A percentile compares a stretch with the other conserved stretches of the same genome.
Conservation (phyloP, 2,797 vertebrate species). For the Ficedula albicollis region DNA sequence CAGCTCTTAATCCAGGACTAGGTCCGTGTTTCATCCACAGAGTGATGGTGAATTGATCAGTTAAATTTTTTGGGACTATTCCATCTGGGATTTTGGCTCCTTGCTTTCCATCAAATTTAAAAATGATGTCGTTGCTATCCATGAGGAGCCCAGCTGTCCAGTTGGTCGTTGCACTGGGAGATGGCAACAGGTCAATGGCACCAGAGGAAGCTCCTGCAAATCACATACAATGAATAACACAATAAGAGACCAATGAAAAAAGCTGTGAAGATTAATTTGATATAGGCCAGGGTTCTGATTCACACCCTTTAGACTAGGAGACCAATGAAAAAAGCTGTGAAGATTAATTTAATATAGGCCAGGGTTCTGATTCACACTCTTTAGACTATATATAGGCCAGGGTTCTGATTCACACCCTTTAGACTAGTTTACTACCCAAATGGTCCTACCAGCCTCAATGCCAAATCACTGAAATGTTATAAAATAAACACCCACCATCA, state of each 20-base stretch:
- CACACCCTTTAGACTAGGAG: background rate
- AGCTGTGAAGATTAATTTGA: background rate
- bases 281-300: background rate
- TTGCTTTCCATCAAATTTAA: slow-evolving; percentile 92
- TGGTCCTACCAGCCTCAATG: background rate
- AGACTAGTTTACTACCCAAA: background rate
- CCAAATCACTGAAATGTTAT: background rate
- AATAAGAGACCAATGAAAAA: background rate
- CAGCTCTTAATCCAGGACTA: slow-evolving; percentile 90
- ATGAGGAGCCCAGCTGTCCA: slow-evolving; percentile 91
- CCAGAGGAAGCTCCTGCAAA: slow-evolving; percentile 90
- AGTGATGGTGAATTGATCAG: slow-evolving; percentile 94
- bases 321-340: background rate
- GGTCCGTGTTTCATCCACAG: slow-evolving; percentile 98
- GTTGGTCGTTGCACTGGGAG: slow-evolving; percentile 85
- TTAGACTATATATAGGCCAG: background rate
- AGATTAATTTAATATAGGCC: background rate
- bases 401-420: background rate
- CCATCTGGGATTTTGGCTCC: slow-evolving; percentile 93
- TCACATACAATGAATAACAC: background rate
- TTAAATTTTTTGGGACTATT: slow-evolving; percentile 93
- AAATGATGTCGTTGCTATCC: slow-evolving; percentile 90
- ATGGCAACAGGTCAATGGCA: slow-evolving; percentile 92
- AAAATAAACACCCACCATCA: background rate
- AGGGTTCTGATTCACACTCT: background rate